These are phyloP conservation scores for Chelonus formosanus DNA, from an alignment of 2,888 invertebrate species.

Conservation along the genomic window DNA sequence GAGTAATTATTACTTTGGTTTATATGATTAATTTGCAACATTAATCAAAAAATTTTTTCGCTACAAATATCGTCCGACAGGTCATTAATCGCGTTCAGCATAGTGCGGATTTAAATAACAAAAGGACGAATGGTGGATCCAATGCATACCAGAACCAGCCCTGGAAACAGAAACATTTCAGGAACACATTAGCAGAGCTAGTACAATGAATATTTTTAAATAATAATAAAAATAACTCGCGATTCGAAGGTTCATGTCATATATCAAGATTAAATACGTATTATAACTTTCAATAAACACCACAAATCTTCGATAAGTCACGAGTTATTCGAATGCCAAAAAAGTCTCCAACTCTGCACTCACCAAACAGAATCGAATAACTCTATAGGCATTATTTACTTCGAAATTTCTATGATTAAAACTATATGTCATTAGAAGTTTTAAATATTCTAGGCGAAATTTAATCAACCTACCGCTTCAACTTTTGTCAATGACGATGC, in stretches of 20 bases:
- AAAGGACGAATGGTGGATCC: conserved; percentile 49
- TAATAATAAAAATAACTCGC: conserved; percentile 25
- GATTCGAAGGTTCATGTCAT: conserved; percentile 35
- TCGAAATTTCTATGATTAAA: not conserved
- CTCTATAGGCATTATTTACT: conserved; percentile 38
- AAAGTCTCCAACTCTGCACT: conserved; percentile 40
- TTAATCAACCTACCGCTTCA: conserved; percentile 71
- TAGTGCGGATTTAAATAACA: conserved; percentile 33
- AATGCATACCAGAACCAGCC: conserved; percentile 56
- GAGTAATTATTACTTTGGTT: no score
- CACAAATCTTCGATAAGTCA: conserved; percentile 39
- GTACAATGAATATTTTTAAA: conserved; percentile 23
- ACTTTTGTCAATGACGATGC: conserved; percentile 68
- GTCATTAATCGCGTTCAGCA: conserved; percentile 38
- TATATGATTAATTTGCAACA: not conserved
- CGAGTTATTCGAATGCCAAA: conserved; percentile 40
- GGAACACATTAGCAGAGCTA: conserved; percentile 41
- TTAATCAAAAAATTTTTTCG: conserved; percentile 9
- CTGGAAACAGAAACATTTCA: conserved; percentile 57
- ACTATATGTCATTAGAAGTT: not conserved
- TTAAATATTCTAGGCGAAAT: not conserved
- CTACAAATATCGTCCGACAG: conserved; percentile 43
- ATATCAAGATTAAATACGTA: conserved; percentile 1
- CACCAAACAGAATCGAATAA: conserved; percentile 40
- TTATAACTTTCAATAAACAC: conserved; percentile 7